Conservation (phyloP, 2,113 vertebrate genomes). For the Antigone vipio region DNA sequence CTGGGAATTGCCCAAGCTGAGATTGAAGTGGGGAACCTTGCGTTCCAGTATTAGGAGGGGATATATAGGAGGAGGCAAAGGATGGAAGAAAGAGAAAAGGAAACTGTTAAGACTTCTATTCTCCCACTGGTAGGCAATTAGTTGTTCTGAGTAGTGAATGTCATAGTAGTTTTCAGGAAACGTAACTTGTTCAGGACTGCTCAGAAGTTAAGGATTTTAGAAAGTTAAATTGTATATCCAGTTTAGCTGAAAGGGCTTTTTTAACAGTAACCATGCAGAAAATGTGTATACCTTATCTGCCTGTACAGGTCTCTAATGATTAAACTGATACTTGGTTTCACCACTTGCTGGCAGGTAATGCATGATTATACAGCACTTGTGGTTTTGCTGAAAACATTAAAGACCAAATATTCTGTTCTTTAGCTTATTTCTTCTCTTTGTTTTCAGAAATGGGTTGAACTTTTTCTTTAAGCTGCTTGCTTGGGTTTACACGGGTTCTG, state of each 20-base stretch:
- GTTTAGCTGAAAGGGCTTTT: background rate
- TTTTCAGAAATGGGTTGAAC: constrained; percentile 93
- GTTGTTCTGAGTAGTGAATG: background rate
- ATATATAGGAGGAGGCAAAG: background rate
- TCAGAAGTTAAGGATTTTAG: background rate
- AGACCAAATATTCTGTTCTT: background rate
- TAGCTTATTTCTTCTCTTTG: constrained; percentile 25
- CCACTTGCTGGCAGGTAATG: background rate
- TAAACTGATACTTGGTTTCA: background rate
- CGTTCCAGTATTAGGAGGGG: background rate
- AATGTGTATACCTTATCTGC: background rate
- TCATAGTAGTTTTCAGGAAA: background rate
- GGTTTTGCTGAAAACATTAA: background rate
- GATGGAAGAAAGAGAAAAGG: background rate
- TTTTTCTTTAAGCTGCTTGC: constrained; percentile 98
- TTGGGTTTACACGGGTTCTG: constrained; percentile 98
- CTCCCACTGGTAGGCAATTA: background rate
- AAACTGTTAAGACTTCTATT: background rate
- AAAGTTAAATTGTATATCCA: background rate
- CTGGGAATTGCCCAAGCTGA: background rate
- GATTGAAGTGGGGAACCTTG: background rate
- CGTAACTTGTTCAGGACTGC: background rate
- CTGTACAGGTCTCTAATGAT: background rate
- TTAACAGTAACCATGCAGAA: background rate
- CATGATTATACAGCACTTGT: background rate